Conservation (phyloP, 2,888 invertebrate genomes). For the Folsomia manolachei region DNA sequence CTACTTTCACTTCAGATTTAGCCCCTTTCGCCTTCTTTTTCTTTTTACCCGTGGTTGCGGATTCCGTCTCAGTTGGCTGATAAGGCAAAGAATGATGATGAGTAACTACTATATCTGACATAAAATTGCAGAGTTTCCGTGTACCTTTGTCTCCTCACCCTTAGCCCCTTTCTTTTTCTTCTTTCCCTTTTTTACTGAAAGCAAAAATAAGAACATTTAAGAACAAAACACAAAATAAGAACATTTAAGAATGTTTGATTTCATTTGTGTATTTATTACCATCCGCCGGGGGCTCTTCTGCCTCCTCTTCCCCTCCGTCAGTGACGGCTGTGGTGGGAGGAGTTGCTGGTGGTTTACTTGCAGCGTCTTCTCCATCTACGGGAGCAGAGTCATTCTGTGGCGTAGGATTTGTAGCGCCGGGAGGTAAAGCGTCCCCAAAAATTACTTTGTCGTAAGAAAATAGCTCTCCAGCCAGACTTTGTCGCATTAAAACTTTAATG, state of each 20-base stretch:
- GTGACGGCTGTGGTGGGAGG: background rate
- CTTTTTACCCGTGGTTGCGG: background rate
- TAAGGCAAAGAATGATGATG: too few relatives aligned
- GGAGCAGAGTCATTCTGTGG: too few relatives aligned
- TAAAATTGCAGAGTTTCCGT: too few relatives aligned
- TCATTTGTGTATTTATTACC: too few relatives aligned
- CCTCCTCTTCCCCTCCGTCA: background rate
- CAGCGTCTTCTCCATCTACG: too few relatives aligned
- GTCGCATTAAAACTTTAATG: conserved; percentile 17
- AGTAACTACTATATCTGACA: too few relatives aligned
- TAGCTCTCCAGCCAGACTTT: background rate
- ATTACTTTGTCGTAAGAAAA: conserved; percentile 34
- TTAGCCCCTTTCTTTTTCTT: conserved; percentile 2
- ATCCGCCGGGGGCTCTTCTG: background rate
- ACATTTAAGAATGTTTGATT: too few relatives aligned
- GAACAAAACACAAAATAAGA: too few relatives aligned
- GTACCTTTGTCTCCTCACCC: conserved; percentile 13
- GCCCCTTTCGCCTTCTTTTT: background rate
- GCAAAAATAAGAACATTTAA: too few relatives aligned
- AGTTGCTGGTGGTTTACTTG: background rate
- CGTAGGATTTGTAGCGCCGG: background rate
- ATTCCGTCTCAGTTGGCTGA: conserved; percentile 3
- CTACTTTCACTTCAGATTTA: background rate
- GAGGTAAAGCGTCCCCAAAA: conserved; percentile 15
- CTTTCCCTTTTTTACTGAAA: conserved; percentile 5